Conservation (phyloP, 2,797 vertebrate species). For the Xenopus petersii region DNA sequence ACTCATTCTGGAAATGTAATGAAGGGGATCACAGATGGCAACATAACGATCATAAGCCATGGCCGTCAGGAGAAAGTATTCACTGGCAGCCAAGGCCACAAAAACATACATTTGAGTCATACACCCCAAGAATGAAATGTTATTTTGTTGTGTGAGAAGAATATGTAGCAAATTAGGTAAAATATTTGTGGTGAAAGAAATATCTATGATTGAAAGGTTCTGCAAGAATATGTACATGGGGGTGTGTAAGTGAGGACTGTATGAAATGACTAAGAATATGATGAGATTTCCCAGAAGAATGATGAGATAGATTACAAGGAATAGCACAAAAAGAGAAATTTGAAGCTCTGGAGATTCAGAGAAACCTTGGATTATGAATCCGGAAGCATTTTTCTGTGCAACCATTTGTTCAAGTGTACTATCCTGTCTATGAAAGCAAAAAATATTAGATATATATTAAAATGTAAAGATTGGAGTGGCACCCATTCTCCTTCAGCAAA, state of each 20-base stretch:
- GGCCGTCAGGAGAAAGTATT: constrained; percentile 5
- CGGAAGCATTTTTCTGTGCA: background rate
- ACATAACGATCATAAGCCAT: constrained; percentile 33
- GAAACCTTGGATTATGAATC: constrained; percentile 11
- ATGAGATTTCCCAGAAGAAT: background rate
- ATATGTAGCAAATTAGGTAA: constrained; percentile 2
- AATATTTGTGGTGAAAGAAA: constrained; percentile 6
- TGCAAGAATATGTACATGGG: constrained; percentile 24
- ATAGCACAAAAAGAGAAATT: background rate
- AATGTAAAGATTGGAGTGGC: no score
- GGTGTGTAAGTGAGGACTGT: background rate
- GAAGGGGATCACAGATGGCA: constrained; percentile 15
- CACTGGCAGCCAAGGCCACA: background rate
- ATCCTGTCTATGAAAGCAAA: background rate
- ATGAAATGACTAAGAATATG: constrained; percentile 7
- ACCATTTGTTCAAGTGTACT: background rate
- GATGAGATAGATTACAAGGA: constrained; percentile 8
- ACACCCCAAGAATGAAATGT: constrained; percentile 13
- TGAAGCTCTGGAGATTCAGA: background rate
- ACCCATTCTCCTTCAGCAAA: no score
- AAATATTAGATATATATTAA: no score
- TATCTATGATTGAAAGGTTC: constrained; percentile 18
- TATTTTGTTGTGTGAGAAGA: constrained; percentile 10
- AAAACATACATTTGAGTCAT: constrained; percentile 12
- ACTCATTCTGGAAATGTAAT: constrained; percentile 20